Evolutionary conservation across 2,888 invertebrate genomes (phyloP).

Genomic region (Stictocephala bisonia): DNA sequence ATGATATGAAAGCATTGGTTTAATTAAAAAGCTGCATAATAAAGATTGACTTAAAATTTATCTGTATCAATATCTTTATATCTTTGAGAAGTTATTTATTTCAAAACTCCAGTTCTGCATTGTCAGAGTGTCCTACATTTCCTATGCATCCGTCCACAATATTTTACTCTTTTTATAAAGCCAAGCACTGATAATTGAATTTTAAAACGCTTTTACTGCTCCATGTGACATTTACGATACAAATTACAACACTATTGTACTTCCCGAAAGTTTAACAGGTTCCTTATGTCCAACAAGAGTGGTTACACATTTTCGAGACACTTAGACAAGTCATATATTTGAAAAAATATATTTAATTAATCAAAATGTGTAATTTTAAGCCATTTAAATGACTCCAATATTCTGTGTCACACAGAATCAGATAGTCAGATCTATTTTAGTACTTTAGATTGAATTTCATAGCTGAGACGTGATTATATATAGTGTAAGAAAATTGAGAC

Average conservation of each 20-base stretch:
- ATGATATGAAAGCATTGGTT: too few relatives aligned
- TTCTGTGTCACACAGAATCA: slow-evolving; percentile 18
- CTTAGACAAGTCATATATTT: too few relatives aligned
- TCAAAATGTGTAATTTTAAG: slow-evolving; percentile 38
- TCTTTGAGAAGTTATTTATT: too few relatives aligned
- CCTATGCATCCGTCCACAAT: slow-evolving; percentile 35
- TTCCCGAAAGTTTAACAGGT: too few relatives aligned
- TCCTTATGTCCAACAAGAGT: too few relatives aligned
- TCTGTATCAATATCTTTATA: too few relatives aligned
- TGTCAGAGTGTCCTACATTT: slow-evolving; percentile 28
- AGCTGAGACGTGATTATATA: slow-evolving; percentile 25
- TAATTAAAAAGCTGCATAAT: too few relatives aligned
- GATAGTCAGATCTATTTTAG: slow-evolving; percentile 36
- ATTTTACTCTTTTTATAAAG: slow-evolving; percentile 28
- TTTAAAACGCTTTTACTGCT: background rate
- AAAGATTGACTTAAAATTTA: too few relatives aligned
- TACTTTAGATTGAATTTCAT: slow-evolving; percentile 34
- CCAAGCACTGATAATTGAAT: background rate
- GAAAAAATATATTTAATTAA: slow-evolving; percentile 33
- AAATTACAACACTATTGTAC: too few relatives aligned
- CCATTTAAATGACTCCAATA: slow-evolving; percentile 11
- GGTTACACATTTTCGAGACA: too few relatives aligned
- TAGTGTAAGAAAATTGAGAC: slow-evolving; percentile 27
- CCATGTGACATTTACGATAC: too few relatives aligned
- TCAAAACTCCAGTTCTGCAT: too few relatives aligned